Conservation (phyloP, 2,888 invertebrate species). For the Cantharis flavilabris region DNA sequence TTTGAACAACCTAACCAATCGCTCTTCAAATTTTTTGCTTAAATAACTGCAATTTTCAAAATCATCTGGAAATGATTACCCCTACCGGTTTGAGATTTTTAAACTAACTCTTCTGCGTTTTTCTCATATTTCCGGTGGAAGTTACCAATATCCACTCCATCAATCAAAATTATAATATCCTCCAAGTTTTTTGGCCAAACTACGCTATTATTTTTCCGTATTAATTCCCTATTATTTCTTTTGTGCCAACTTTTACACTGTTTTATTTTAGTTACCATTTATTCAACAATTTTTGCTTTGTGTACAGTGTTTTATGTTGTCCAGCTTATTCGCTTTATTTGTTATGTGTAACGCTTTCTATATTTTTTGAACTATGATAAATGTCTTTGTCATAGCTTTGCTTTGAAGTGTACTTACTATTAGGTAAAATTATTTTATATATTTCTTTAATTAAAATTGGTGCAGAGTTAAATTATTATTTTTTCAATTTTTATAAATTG, state of each 20-base stretch:
- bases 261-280: neutral
- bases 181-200: neutral
- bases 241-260: neutral
- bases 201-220: neutral
- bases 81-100: neutral
- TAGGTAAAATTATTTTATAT: neutral
- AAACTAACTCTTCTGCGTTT: neutral
- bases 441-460: neutral
- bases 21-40: neutral
- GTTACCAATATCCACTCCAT: neutral
- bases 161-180: neutral
- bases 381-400: neutral
- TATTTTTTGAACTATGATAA: neutral
- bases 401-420: neutral
- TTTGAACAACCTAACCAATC: neutral
- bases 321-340: neutral
- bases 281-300: neutral
- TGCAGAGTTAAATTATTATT: neutral
- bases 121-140: neutral
- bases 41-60: neutral
- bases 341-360: neutral
- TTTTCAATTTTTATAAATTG: constrained; percentile 4
- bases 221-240: neutral
- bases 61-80: neutral
- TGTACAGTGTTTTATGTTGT: neutral